phyloP scores from a whole-genome alignment of 2,797 vertebrate species.

The Gymnocypris eckloni region DNA sequence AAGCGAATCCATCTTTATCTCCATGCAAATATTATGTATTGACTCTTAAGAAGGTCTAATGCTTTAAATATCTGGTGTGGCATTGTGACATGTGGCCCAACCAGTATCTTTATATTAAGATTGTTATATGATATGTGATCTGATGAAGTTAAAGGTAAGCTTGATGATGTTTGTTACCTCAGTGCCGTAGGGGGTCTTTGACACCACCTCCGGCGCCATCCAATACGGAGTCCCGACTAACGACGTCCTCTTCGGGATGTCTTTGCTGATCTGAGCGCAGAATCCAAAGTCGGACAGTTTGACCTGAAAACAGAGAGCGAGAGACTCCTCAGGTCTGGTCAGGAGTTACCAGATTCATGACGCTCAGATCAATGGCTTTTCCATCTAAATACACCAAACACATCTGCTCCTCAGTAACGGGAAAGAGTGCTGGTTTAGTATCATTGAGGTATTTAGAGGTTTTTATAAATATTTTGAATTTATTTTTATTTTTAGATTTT shows the following conservation, averaged over 20 bases:
- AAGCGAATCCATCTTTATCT: neutral
- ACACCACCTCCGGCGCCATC: slow-evolving; percentile 86
- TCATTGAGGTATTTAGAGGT: neutral
- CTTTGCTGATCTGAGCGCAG: slow-evolving; percentile 90
- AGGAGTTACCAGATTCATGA: no score
- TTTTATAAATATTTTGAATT: neutral
- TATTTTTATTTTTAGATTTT: neutral
- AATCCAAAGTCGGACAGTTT: slow-evolving; percentile 92
- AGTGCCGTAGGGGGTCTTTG: slow-evolving; percentile 83
- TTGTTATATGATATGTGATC: neutral
- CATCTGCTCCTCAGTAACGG: neutral
- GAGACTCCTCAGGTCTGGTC: neutral
- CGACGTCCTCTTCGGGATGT: slow-evolving; percentile 87
- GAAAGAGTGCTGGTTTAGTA: neutral
- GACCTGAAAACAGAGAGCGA: slow-evolving; percentile 70
- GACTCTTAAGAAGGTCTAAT: no score
- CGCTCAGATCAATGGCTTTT: no score
- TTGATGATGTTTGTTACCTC: slow-evolving; percentile 72
- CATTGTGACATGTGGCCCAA: no score
- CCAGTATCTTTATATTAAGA: no score
- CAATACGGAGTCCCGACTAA: slow-evolving; percentile 86
- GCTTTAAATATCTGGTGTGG: no score
- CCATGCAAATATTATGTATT: neutral
- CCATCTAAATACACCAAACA: neutral
- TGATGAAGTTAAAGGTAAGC: no score